Conservation (phyloP, 2,113 vertebrate species). For the Microcebus jonahi region DNA sequence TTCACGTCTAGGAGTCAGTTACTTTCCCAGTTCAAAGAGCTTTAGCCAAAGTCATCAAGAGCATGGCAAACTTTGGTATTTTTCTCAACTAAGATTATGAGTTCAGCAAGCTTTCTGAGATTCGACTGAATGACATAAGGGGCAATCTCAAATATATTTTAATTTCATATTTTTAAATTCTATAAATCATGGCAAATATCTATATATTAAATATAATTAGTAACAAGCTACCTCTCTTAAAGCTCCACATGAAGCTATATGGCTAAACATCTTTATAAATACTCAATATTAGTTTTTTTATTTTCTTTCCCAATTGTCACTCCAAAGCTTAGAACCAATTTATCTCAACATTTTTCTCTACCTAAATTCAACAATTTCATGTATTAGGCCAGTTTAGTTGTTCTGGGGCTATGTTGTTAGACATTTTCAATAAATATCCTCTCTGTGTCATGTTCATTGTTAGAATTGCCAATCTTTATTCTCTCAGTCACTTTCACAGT, state of each 20-base stretch:
- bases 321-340: background rate
- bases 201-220: background rate
- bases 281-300: background rate
- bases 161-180: background rate
- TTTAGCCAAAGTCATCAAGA: background rate
- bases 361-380: background rate
- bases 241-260: background rate
- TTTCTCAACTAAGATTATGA: background rate
- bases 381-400: background rate
- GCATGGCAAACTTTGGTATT: background rate
- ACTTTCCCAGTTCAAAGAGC: background rate
- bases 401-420: background rate
- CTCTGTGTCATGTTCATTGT: background rate
- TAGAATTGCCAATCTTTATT: background rate
- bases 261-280: background rate
- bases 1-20: background rate
- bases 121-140: background rate
- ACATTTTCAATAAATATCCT: background rate
- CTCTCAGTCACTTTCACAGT: background rate
- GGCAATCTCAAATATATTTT: background rate
- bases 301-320: background rate
- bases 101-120: background rate
- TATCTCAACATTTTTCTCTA: background rate
- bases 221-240: background rate
- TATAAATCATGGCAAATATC: background rate